Evolutionary conservation across 2,113 vertebrate species (phyloP).

Genomic region (Mormoops blainvillei): DNA sequence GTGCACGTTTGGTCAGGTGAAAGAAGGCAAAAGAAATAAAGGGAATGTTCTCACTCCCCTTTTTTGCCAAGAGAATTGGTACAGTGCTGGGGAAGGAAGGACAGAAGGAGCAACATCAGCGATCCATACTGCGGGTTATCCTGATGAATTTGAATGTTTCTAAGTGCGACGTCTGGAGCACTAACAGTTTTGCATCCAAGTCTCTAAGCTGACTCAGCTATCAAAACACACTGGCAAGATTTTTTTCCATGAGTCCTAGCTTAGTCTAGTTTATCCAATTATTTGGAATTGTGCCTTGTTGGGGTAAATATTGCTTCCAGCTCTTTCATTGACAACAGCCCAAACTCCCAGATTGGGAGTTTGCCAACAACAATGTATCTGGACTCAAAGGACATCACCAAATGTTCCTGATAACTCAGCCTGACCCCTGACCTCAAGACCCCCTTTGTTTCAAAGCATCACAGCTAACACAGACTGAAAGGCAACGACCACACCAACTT

Average conservation of each 20-base stretch:
- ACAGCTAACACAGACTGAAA: not conserved
- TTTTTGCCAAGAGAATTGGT: not conserved
- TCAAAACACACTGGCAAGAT: not conserved
- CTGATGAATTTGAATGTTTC: not conserved
- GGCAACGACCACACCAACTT: not conserved
- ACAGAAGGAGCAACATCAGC: not conserved
- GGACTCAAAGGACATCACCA: not conserved
- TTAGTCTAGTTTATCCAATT: slow-evolving; percentile 55
- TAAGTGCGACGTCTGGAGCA: not conserved
- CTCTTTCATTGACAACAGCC: not conserved
- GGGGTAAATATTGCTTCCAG: slow-evolving; percentile 42
- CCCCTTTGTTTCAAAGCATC: not conserved
- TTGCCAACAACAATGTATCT: slow-evolving; percentile 26
- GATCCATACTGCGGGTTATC: not conserved
- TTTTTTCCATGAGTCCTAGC: slow-evolving; percentile 48
- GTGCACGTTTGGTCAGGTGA: not conserved
- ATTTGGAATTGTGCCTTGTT: slow-evolving; percentile 35
- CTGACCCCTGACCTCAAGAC: not conserved
- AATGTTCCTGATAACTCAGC: not conserved
- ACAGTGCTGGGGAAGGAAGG: not conserved
- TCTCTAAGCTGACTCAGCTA: slow-evolving; percentile 29
- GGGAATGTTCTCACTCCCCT: not conserved
- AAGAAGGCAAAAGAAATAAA: not conserved
- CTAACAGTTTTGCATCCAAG: not conserved
- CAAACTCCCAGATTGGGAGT: slow-evolving; percentile 42